Percentiles rank a stretch among this genome's conserved stretches.
Evolutionary conservation across 2,888 invertebrate species (phyloP).

Genomic region (Cephus sareptanus): DNA sequence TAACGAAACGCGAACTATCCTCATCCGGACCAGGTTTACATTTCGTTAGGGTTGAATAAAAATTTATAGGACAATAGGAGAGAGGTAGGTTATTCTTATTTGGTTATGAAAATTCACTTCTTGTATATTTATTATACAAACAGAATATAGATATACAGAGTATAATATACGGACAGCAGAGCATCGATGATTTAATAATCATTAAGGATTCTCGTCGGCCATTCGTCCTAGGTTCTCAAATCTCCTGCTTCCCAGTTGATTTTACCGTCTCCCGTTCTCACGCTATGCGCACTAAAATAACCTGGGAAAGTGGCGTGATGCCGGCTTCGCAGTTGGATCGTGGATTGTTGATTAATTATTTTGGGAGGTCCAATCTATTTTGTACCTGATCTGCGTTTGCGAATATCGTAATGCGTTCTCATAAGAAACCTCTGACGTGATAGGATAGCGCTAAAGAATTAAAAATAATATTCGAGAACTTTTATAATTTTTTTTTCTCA

Average conservation of each 20-base stretch:
- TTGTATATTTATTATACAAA: neutral
- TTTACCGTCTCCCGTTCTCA: neutral
- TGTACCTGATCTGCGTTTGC: neutral
- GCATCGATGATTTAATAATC: neutral
- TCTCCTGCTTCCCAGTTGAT: neutral
- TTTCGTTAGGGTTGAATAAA: neutral
- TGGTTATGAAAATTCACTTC: neutral
- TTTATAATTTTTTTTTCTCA: neutral
- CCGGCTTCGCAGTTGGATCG: slow-evolving; percentile 22
- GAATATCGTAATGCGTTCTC: neutral
- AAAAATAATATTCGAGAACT: neutral
- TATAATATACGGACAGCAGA: neutral
- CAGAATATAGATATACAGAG: neutral
- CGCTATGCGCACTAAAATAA: slow-evolving; percentile 14
- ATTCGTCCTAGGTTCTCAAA: neutral
- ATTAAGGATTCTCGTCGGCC: neutral
- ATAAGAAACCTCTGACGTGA: neutral
- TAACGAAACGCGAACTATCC: neutral
- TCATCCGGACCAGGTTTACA: neutral
- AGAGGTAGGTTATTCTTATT: neutral
- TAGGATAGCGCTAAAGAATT: neutral
- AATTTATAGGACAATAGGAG: neutral
- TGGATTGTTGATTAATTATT: slow-evolving; percentile 21
- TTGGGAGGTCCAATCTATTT: slow-evolving; percentile 14
- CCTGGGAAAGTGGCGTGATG: slow-evolving; percentile 18